Evolutionary conservation across 64 coral and sea anemone genomes (phyloP).

Genomic region (Actinia tenebrosa): DNA sequence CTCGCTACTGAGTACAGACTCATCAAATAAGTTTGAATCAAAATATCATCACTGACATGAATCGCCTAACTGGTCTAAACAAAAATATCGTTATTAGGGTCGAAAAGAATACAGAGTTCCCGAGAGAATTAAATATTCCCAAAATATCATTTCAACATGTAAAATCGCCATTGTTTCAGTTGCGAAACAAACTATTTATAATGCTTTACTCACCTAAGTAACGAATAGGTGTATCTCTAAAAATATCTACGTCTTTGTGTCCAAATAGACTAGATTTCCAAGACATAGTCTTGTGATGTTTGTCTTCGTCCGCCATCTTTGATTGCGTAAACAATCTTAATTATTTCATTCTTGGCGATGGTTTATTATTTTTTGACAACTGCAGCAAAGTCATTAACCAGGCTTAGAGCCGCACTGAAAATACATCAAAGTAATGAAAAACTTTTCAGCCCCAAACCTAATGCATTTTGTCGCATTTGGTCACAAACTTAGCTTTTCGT

Average conservation of each 20-base stretch:
- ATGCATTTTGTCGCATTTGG: neutral
- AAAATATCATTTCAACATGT: no score
- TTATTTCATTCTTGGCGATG: neutral
- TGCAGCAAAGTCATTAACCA: neutral
- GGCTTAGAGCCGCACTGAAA: neutral
- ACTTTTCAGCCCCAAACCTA: neutral
- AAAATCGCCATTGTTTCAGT: no score
- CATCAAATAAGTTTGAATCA: no score
- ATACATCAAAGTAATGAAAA: neutral
- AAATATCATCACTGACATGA: no score
- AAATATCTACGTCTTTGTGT: constrained; percentile 46
- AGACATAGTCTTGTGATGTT: neutral
- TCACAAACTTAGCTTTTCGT: neutral
- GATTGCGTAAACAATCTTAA: constrained; percentile 17
- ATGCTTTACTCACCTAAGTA: constrained; percentile 38
- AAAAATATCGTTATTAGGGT: no score
- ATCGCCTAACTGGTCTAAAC: no score
- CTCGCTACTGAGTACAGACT: no score
- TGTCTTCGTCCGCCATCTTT: neutral
- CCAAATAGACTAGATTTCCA: constrained; percentile 22
- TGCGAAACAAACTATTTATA: neutral
- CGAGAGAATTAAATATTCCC: no score
- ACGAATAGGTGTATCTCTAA: constrained; percentile 48
- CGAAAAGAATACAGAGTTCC: no score
- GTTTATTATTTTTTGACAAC: neutral